phyloP scores from a whole-genome alignment of 64 coral and sea anemone genomes.

The Montipora cactus region DNA sequence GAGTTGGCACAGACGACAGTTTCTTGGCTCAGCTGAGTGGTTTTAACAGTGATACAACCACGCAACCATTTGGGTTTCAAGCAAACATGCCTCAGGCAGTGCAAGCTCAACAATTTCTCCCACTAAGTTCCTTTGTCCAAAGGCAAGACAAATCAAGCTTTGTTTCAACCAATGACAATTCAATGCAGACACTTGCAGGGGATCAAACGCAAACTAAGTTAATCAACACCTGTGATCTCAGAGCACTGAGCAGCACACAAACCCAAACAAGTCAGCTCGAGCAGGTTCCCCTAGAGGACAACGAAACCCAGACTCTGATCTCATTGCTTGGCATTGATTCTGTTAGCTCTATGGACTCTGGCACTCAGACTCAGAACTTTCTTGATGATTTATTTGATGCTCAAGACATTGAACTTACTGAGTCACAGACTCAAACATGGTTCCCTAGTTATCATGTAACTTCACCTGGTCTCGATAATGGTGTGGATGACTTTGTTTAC shows the following conservation, averaged over 20 bases:
- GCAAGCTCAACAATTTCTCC: background rate
- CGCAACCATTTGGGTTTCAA: conserved; percentile 20
- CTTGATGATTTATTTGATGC: conserved; percentile 76
- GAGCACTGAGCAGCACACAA: conserved; percentile 85
- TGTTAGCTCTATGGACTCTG: conserved; percentile 76
- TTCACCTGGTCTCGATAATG: conserved; percentile 64
- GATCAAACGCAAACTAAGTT: conserved; percentile 72
- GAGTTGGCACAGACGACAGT: conserved; percentile 31
- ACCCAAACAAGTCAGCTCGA: conserved; percentile 72
- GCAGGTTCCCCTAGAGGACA: conserved; percentile 84
- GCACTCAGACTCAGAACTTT: conserved; percentile 89
- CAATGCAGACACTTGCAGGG: conserved; percentile 38
- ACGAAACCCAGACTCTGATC: conserved; percentile 92
- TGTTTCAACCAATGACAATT: conserved; percentile 41
- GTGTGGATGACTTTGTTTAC: conserved; percentile 23
- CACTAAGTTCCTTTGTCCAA: conserved; percentile 22
- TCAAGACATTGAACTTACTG: conserved; percentile 78
- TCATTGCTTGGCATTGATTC: conserved; percentile 90
- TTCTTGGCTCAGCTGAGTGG: conserved; percentile 24
- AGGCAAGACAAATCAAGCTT: background rate
- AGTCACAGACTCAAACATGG: conserved; percentile 94
- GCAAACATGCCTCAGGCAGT: background rate
- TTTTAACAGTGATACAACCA: background rate
- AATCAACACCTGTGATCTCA: conserved; percentile 46
- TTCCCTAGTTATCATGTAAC: conserved; percentile 49